Percentiles rank a stretch among this genome's conserved stretches.
phyloP scores from a whole-genome alignment of 2,113 vertebrate genomes.

The Excalfactoria chinensis region DNA sequence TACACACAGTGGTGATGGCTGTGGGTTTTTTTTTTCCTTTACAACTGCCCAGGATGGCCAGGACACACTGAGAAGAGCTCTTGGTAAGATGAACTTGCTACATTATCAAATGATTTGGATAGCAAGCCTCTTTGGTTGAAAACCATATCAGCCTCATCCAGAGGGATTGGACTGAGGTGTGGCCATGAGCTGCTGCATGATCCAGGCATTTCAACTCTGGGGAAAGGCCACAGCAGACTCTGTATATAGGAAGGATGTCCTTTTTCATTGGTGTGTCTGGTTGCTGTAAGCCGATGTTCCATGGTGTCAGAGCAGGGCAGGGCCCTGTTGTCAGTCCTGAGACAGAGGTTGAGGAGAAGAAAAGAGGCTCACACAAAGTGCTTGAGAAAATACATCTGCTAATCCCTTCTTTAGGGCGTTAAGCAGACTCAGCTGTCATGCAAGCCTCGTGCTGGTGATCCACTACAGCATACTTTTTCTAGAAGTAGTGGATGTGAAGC shows the following conservation, averaged over 20 bases:
- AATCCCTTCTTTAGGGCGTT: conserved; percentile 59
- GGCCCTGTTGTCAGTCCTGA: neutral
- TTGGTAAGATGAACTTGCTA: neutral
- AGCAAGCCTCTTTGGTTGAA: conserved; percentile 4
- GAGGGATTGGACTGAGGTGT: conserved; percentile 37
- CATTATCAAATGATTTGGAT: conserved; percentile 24
- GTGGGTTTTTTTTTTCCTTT: neutral
- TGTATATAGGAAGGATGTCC: neutral
- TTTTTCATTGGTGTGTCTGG: neutral
- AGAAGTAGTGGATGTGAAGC: neutral
- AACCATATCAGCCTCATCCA: neutral
- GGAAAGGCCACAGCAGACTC: neutral
- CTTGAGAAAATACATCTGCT: conserved; percentile 38
- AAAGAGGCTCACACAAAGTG: neutral
- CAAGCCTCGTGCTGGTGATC: conserved; percentile 42
- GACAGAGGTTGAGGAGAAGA: neutral
- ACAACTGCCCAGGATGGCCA: neutral
- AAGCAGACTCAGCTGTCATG: conserved; percentile 55
- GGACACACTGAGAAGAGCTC: neutral
- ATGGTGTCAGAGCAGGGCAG: neutral
- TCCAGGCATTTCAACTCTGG: neutral
- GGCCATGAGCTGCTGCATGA: neutral
- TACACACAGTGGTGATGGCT: neutral
- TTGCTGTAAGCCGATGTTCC: neutral
- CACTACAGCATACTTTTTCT: neutral